Evolutionary conservation across 2,113 vertebrate species (phyloP), one percentile per base, ranked within the genome.

Genomic region (Aegotheles bennettii): DNA sequence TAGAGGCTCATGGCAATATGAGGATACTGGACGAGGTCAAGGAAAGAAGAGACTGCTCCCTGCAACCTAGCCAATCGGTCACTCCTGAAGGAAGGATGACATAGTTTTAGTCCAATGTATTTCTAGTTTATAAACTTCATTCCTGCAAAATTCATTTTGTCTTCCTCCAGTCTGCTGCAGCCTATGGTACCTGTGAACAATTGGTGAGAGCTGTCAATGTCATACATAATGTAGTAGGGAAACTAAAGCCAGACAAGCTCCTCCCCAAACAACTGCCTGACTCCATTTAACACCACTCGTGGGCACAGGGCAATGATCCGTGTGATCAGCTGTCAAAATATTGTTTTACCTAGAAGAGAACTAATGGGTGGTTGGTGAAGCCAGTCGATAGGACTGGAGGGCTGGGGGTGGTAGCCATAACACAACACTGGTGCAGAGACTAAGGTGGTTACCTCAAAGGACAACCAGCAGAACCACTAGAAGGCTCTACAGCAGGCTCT

Each of bases 81-180:
- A 42, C 29, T 53, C 19, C 24, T 5, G 14, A 20, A 43, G 35
- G 35, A 77, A 70, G 18, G 28, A 33, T 67, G n/a, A 59, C 28
- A 16, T 47, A 40, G 13, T 61, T 77, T 48, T 31, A 31, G 29
- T 45, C 13, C 59, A 73, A 45, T 24, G 57, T 24, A 59, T 23
- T 40, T 20, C 16, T 13, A 26, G 19, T 73, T 65, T 53, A 59
- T 73, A 59, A 79, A 67, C 13, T 35, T 33, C 20, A 31, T 79
- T 78, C n/a, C 38, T 47, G 38, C 10, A 85, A 91, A 60, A 74
- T 54, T 7, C 16, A 19, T 40, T 79, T 85, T 38, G 50, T 57
- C 31, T 73, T 71, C n/a, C 29, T 65, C 33, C 0, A 0, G 3
- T 25, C 57, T 59, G 24, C 43, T 0, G 0, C 1, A 1, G 24